Base-by-base conservation (phyloP, 2,797 vertebrate species). In the Gadopsis bispinosus region DNA sequence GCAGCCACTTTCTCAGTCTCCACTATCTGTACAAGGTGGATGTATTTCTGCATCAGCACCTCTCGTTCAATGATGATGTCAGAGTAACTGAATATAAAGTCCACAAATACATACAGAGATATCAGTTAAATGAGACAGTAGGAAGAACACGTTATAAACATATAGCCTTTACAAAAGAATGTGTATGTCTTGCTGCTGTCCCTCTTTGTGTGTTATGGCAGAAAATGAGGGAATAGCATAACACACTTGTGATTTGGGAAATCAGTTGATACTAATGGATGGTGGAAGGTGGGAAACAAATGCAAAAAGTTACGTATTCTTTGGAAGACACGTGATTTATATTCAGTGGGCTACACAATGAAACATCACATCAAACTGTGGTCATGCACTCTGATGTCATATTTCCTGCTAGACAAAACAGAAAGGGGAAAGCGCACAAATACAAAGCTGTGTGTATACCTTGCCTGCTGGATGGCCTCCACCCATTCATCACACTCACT, bases 31-130 rank as follows among this genome's bases (percentile, higher is more conserved):
- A 98, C 96, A 0, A 99, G 96, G 93, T 99, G 98, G 91, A 99
- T 99, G 92, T 99, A 99, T 91, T 99, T 99, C 95, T 99, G 98
- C 97, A 97, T 98, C 91, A 99, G 94, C 68, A 98, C 98, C 91
- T 99, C 98, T 55, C 97, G 94, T 87, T 99, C 98, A 19, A 98
- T 97, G 90, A 98, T 94, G 88, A 99, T 97, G 87, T 98, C 97
- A 26, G 97, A 97, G 76, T 99, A 99, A 92, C 98, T 99, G 91
- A 33, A 88, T 85, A 56, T 31, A 47, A 54, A 60, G 29, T n/a
- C 43, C 51, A 55, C 7, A 33, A 26, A 48, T 5, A 31, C 12
- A 6, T 2, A 55, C 20, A 70, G 47, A 64, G 3, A 16, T 35
- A 16, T 22, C 8, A 22, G 4, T 14, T 48, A 20, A 11, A 54